phyloP scores from a whole-genome alignment of 2,888 invertebrate genomes.

The Calephelis perditalis region DNA sequence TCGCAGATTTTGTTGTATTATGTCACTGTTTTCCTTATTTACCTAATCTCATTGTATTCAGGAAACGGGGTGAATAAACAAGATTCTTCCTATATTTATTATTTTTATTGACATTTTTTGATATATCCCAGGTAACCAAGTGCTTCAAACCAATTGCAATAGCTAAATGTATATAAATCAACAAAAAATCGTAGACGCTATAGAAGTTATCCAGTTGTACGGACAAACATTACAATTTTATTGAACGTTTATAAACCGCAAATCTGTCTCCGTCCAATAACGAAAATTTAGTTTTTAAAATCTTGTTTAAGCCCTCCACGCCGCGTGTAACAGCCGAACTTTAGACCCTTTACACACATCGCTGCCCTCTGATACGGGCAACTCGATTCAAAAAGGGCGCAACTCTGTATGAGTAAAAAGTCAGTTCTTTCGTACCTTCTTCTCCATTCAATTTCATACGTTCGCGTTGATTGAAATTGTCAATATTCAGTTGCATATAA shows the following conservation, averaged over 20 bases:
- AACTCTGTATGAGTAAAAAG: slow-evolving; percentile 33
- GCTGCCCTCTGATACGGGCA: slow-evolving; percentile 60
- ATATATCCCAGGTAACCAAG: too few species aligned
- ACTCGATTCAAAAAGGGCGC: slow-evolving; percentile 46
- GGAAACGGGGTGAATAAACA: too few species aligned
- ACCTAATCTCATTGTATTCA: too few species aligned
- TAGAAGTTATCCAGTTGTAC: not conserved
- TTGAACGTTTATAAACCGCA: slow-evolving; percentile 15
- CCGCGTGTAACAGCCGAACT: slow-evolving; percentile 52
- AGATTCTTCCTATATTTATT: too few species aligned
- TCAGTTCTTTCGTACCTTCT: not conserved
- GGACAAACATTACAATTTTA: slow-evolving; percentile 4
- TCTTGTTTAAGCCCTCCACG: slow-evolving; percentile 48
- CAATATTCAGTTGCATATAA: too few species aligned
- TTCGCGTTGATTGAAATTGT: too few species aligned
- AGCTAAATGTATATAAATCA: too few species aligned
- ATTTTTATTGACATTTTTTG: too few species aligned
- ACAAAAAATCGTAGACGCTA: too few species aligned
- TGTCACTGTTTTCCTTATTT: too few species aligned
- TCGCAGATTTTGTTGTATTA: too few species aligned
- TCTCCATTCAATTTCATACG: not conserved
- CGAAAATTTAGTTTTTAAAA: slow-evolving; percentile 38
- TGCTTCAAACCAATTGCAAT: too few species aligned
- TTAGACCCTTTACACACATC: slow-evolving; percentile 70
- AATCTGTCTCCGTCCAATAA: slow-evolving; percentile 17